phyloP scores from a whole-genome alignment of 2,888 invertebrate species.

The Argyresthia goedartella region DNA sequence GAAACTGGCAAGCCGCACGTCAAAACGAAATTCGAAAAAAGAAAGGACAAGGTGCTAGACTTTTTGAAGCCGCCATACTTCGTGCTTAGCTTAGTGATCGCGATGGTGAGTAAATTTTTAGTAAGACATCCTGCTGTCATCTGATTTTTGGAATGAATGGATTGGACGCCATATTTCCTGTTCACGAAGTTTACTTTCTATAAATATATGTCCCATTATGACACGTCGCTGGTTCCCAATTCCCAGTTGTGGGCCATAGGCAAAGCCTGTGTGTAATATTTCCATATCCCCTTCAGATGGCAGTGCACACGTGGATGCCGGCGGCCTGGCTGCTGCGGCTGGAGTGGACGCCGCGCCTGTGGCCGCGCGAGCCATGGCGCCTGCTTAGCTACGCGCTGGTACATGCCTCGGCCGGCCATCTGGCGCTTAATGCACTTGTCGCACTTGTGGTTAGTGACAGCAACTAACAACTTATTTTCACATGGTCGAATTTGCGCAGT shows the following conservation, averaged over 20 bases:
- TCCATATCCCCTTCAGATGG: too few relatives aligned
- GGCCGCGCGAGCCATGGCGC: constrained; percentile 81
- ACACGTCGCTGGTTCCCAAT: constrained; percentile 10
- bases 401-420: constrained; percentile 82
- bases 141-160: background rate
- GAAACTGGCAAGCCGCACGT: constrained; percentile 12
- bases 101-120: constrained; percentile 47
- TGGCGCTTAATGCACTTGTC: constrained; percentile 77
- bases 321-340: constrained; percentile 24
- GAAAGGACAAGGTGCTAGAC: constrained; percentile 40
- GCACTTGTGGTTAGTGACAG: constrained; percentile 33
- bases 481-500: too few relatives aligned
- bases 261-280: background rate
- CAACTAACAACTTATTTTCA: too few relatives aligned
- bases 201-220: constrained; percentile 39
- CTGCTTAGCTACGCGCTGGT: constrained; percentile 83
- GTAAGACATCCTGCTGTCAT: background rate
- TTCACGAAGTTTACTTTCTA: background rate
- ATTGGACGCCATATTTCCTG: background rate
- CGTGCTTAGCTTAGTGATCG: constrained; percentile 43
- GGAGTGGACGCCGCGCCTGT: constrained; percentile 48
- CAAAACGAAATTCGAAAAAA: constrained; percentile 41
- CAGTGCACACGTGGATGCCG: constrained; percentile 19
- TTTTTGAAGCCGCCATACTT: constrained; percentile 50
- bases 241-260: too few relatives aligned